These are phyloP conservation scores for Brachyrhaphis roseni DNA, from an alignment of 2,797 vertebrate genomes.

Conservation along the genomic window DNA sequence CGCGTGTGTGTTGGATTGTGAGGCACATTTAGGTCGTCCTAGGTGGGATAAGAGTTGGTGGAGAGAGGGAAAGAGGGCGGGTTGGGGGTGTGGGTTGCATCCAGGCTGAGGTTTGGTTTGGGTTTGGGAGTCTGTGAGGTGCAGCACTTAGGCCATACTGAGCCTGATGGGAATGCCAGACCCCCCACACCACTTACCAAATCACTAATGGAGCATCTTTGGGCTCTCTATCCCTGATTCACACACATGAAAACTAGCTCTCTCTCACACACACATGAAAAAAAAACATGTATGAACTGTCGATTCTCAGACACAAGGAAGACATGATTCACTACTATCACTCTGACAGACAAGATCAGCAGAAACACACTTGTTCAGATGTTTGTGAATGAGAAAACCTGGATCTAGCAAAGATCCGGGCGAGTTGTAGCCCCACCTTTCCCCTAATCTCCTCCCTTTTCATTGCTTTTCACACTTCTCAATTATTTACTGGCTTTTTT, in stretches of 20 bases:
- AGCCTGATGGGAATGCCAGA: slow-evolving; percentile 73
- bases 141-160: slow-evolving; percentile 74
- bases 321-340: neutral
- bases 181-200: slow-evolving; percentile 70
- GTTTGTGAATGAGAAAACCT: neutral
- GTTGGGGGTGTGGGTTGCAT: slow-evolving; percentile 21
- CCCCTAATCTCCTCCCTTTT: neutral
- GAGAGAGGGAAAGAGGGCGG: slow-evolving; percentile 17
- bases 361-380: neutral
- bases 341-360: slow-evolving; percentile 3
- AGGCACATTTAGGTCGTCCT: slow-evolving; percentile 74
- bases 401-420: neutral
- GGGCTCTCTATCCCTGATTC: slow-evolving; percentile 30
- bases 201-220: slow-evolving; percentile 79
- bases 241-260: slow-evolving; percentile 4
- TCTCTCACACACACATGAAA: slow-evolving; percentile 1
- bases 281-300: slow-evolving; percentile 3
- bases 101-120: slow-evolving; percentile 62
- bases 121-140: slow-evolving; percentile 66
- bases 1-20: slow-evolving; percentile 76
- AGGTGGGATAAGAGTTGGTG: slow-evolving; percentile 67
- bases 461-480: slow-evolving; percentile 67
- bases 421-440: neutral
- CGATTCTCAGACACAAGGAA: slow-evolving; percentile 2
- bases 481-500: slow-evolving; percentile 72